Percentiles rank a stretch among this genome's conserved stretches.
Conservation (phyloP, 2,888 invertebrate genomes). For the Oconnorella tubifera region DNA sequence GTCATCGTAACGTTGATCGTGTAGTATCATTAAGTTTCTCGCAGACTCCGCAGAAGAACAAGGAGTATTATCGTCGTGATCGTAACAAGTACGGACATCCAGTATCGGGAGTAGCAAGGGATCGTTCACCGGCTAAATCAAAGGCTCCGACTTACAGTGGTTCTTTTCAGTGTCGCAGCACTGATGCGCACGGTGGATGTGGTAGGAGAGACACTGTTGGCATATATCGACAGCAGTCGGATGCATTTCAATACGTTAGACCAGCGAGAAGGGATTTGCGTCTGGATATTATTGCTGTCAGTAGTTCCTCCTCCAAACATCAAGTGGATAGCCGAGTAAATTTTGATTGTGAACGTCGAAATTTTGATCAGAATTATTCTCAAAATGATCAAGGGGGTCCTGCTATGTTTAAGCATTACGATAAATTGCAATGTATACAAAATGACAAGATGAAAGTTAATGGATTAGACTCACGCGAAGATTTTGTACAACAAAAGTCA, state of each 20-base stretch:
- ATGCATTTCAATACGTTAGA: constrained; percentile 3
- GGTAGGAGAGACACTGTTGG: background rate
- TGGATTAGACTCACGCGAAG: too few relatives aligned
- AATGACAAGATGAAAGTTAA: too few relatives aligned
- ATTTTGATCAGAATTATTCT: too few relatives aligned
- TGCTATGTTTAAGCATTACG: too few relatives aligned
- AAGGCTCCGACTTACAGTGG: background rate
- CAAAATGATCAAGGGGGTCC: too few relatives aligned
- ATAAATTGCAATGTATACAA: too few relatives aligned
- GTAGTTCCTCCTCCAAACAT: too few relatives aligned
- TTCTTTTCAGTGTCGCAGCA: background rate
- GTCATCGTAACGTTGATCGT: background rate
- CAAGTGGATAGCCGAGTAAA: too few relatives aligned
- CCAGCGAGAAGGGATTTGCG: too few relatives aligned
- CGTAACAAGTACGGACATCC: background rate
- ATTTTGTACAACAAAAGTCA: too few relatives aligned
- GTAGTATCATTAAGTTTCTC: background rate
- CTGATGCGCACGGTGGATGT: constrained; percentile 3
- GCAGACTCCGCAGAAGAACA: background rate
- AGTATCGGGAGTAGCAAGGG: background rate
- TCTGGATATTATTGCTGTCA: too few relatives aligned
- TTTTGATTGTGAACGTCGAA: too few relatives aligned
- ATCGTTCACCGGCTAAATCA: background rate
- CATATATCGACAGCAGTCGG: background rate
- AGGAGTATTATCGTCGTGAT: background rate